Percentiles rank a stretch among this genome's conserved stretches.
Evolutionary conservation across 2,888 invertebrate genomes (phyloP).

Genomic region (Dastarcus helophoroides): DNA sequence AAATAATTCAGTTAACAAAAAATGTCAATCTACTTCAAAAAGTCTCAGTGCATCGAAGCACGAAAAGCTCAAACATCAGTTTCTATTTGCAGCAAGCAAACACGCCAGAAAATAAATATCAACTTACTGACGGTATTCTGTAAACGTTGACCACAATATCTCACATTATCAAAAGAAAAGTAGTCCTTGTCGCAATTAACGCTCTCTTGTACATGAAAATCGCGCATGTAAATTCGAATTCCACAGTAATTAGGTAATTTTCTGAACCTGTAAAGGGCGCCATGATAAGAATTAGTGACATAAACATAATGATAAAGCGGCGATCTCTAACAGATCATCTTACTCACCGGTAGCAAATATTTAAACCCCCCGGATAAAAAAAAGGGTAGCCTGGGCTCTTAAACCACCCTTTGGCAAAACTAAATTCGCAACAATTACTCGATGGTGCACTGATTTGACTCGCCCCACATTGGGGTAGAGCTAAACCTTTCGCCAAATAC

Average conservation of each 20-base stretch:
- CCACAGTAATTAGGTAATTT: conserved; percentile 34
- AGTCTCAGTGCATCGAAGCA: no score
- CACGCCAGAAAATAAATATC: conserved; percentile 2
- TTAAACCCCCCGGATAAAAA: conserved; percentile 34
- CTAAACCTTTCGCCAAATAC: conserved; percentile 4
- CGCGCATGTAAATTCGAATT: conserved; percentile 33
- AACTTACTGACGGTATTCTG: conserved; percentile 31
- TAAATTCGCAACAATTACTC: conserved; percentile 25
- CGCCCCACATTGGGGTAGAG: conserved; percentile 3
- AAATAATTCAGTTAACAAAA: no score
- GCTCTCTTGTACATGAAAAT: conserved; percentile 38
- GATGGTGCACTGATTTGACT: background rate
- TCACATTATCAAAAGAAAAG: conserved; percentile 29
- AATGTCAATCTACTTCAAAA: no score
- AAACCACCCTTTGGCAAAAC: conserved; percentile 31
- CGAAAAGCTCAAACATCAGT: no score
- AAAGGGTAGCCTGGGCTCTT: conserved; percentile 38
- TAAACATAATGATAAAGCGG: background rate
- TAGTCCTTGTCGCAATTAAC: conserved; percentile 36
- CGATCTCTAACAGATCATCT: conserved; percentile 1
- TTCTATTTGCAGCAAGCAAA: no score
- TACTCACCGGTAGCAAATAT: conserved; percentile 39
- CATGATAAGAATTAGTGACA: background rate
- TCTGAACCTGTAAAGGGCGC: conserved; percentile 32
- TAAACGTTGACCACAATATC: conserved; percentile 36